Evolutionary conservation across 2,113 vertebrate species (phyloP), one percentile per base, ranked within the genome.

Genomic region (Caranx ignobilis): DNA sequence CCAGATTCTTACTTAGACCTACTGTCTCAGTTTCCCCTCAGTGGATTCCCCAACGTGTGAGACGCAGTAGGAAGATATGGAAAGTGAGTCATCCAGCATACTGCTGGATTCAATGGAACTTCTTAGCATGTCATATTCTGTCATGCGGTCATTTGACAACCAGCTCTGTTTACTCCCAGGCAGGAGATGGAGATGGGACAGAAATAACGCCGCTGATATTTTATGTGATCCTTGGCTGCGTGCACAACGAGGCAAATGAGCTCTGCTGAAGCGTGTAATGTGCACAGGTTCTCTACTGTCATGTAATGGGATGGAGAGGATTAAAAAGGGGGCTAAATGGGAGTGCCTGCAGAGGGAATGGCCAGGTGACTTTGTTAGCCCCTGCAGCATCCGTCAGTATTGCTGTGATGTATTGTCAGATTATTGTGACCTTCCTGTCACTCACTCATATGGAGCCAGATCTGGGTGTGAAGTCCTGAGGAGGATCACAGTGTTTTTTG

Each of bases 181-280:
- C 79, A 70, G 59, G 77, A 88, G 87, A 77, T 77, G 85, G 75
- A 89, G 79, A 84, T 62, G 57, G 71, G 90, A 91, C 92, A 79
- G 83, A 93, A 93, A 94, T 93, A 94, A 90, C 70, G 18, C 75
- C 34, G 89, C 66, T 85, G 85, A 92, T 90, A 86, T 91, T 91
- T 89, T 80, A 85, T 83, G 88, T 90, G 92, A 85, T 91, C 85
- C 86, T 84, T 65, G 65, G 76, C 87, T 55, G 86, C 80, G 71
- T 79, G 81, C 77, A 56, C 75, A 74, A 85, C 47, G 63, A 79
- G 82, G 78, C 79, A 87, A 92, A 88, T 81, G 71, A 89, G 87
- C 84, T 83, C 78, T 75, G 72, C 83, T 77, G 72, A 71, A 76
- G 85, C 65, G 72, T 83, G 79, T 84, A 89, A 90, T 87, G 82